Percentiles rank a stretch among this genome's conserved stretches.
These are phyloP conservation scores for Drosophila vallismaia DNA, from an alignment of 2,888 invertebrate species.

Conservation along the genomic window DNA sequence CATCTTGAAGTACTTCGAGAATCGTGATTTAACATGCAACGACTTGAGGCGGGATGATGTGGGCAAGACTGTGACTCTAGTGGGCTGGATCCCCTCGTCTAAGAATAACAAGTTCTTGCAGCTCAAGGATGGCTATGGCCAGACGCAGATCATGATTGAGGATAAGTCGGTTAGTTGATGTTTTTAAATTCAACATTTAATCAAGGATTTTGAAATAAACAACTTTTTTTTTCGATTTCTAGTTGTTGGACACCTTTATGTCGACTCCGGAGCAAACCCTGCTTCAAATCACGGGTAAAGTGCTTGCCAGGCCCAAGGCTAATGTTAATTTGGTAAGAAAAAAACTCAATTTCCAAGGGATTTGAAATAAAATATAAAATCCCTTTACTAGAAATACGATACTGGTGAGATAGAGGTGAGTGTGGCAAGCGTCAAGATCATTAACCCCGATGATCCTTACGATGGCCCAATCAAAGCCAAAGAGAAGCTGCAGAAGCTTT, in stretches of 20 bases:
- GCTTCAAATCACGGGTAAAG: slow-evolving; percentile 82
- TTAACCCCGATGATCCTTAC: slow-evolving; percentile 84
- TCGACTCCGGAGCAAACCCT: slow-evolving; percentile 79
- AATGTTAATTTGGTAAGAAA: slow-evolving; percentile 81
- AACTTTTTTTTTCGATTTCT: background rate
- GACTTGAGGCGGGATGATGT: slow-evolving; percentile 82
- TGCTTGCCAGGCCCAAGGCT: slow-evolving; percentile 82
- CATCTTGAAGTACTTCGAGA: slow-evolving; percentile 83
- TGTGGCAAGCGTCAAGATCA: slow-evolving; percentile 84
- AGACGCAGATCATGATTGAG: slow-evolving; percentile 83
- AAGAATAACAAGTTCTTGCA: slow-evolving; percentile 83
- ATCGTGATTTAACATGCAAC: slow-evolving; percentile 84
- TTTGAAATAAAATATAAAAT: background rate
- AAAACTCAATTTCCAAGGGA: too few relatives aligned
- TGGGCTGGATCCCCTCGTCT: slow-evolving; percentile 83
- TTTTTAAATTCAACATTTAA: background rate
- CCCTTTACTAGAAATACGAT: slow-evolving; percentile 78
- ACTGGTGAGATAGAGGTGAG: slow-evolving; percentile 88
- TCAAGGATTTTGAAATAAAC: too few relatives aligned
- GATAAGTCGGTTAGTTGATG: slow-evolving; percentile 74
- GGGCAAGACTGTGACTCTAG: slow-evolving; percentile 80
- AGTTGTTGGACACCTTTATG: slow-evolving; percentile 71
- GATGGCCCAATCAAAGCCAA: slow-evolving; percentile 81
- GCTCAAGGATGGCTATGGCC: slow-evolving; percentile 84
- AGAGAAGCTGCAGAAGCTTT: slow-evolving; percentile 78